Evolutionary conservation across 2,113 vertebrate species (phyloP).

Genomic region (Solea senegalensis): DNA sequence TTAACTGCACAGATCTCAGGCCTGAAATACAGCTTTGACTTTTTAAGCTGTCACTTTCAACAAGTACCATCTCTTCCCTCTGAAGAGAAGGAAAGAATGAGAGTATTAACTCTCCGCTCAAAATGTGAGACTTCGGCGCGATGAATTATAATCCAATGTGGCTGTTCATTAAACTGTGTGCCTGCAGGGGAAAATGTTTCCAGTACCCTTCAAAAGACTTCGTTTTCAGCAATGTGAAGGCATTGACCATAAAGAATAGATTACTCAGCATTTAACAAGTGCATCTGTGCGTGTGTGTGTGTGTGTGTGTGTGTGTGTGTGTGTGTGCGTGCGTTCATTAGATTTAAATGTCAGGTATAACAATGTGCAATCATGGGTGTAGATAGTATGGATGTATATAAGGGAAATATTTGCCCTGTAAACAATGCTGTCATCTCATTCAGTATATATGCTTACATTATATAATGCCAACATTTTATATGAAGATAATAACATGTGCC

Average conservation of each 20-base stretch:
- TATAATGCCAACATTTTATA: not conserved
- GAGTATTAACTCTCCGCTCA: conserved; percentile 69
- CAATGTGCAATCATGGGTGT: conserved; percentile 4
- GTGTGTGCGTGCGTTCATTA: conserved; percentile 9
- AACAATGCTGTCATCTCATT: conserved; percentile 13
- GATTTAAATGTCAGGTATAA: conserved; percentile 18
- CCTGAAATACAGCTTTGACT: conserved; percentile 76
- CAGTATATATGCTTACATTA: not conserved
- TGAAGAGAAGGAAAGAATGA: conserved; percentile 62
- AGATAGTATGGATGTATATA: not conserved
- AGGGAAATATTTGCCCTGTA: not conserved
- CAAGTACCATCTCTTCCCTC: conserved; percentile 58
- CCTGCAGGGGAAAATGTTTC: conserved; percentile 71
- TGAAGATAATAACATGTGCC: too few species aligned
- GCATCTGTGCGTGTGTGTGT: not conserved
- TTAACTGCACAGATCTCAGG: conserved; percentile 58
- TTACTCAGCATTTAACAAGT: conserved; percentile 68
- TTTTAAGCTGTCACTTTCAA: conserved; percentile 71
- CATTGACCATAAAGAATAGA: conserved; percentile 71
- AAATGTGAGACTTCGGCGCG: conserved; percentile 55
- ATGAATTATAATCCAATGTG: conserved; percentile 71
- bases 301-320: conserved; percentile 3
- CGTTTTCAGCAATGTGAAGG: conserved; percentile 62
- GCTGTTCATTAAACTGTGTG: conserved; percentile 72
- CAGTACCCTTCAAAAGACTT: conserved; percentile 70